Evolutionary conservation across 1,140 invertebrate genomes (phyloP), one percentile per base, ranked within the genome.

Genomic region (Neodiprion virginianus): DNA sequence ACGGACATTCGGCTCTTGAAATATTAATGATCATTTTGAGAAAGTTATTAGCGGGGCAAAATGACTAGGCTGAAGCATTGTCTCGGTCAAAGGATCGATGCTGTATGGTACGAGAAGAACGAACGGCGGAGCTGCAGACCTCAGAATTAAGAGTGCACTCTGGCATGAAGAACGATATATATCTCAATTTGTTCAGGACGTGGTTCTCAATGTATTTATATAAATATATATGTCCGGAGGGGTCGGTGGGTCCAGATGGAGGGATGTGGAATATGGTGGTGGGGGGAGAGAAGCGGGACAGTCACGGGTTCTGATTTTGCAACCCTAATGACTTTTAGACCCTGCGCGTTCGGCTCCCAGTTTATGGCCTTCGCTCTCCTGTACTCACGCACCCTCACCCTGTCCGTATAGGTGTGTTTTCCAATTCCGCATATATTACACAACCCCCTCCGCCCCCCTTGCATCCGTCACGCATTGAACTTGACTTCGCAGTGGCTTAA

Each of bases 261-360:
- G n/a, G 53, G 53, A 61, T 14, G n/a, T 8, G 53, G 8, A 17
- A 17, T 14, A 4, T 17, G 11, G 53, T 14, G 49, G 9, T 10
- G 66, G 12, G 23, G 53, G 74, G 47, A 76, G 75, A 65, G 28
- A 65, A 69, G 74, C 70, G 61, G 72, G 47, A 68, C 69, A 74
- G 78, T 76, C 75, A 79, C 78, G 78, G 76, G 69, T 72, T 47
- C 74, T 76, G 77, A 79, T 79, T 79, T 78, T 71, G 70, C 74
- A 74, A 61, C 75, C 77, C 74, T 79, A 79, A 79, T 79, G 76
- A 79, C 78, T 78, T 78, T 61, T 61, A 40, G 28, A 40, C 28
- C 28, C 28, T 5, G 28, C 28, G 28, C 5, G 28, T 40, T 40
- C 28, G 28, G 28, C 28, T 40, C 28, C 28, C 28, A 40, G 1